Evolutionary conservation across 1,140 invertebrate species (phyloP).

Genomic region (Euura saliciscinereae): DNA sequence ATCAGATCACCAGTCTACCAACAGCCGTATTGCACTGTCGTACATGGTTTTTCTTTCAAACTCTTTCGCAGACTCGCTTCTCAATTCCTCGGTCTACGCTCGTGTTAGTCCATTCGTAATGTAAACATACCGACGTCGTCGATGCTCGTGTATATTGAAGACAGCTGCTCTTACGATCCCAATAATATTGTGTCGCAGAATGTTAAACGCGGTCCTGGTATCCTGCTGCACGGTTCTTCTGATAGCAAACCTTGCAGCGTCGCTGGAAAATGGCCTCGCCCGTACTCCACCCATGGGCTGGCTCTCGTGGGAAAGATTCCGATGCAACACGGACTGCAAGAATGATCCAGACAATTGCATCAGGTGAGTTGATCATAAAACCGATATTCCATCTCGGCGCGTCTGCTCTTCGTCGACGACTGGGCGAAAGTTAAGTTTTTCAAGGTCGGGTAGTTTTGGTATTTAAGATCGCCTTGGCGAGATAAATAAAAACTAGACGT

Average conservation of each 20-base stretch:
- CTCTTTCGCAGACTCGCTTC: too few relatives aligned
- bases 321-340: conserved; percentile 92
- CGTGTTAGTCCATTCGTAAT: too few relatives aligned
- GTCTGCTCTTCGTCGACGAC: too few relatives aligned
- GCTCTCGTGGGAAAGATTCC: conserved; percentile 92
- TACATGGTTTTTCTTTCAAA: background rate
- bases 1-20: conserved; percentile 25
- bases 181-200: conserved; percentile 29
- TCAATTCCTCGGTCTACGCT: too few relatives aligned
- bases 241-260: conserved; percentile 27
- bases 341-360: conserved; percentile 93
- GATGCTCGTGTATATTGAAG: background rate
- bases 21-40: background rate
- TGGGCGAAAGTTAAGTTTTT: too few relatives aligned
- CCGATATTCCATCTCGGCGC: too few relatives aligned
- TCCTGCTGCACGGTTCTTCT: conserved; percentile 33
- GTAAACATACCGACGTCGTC: background rate
- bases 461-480: too few relatives aligned
- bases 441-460: too few relatives aligned
- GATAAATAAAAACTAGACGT: too few relatives aligned
- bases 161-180: too few relatives aligned
- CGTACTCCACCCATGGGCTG: conserved; percentile 87
- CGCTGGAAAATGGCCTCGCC: conserved; percentile 83
- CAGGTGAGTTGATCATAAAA: conserved; percentile 65
- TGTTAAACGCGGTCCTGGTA: conserved; percentile 32